These are phyloP conservation scores for Aphidoletes aphidimyza DNA, from an alignment of 2,888 invertebrate genomes.

Conservation along the genomic window DNA sequence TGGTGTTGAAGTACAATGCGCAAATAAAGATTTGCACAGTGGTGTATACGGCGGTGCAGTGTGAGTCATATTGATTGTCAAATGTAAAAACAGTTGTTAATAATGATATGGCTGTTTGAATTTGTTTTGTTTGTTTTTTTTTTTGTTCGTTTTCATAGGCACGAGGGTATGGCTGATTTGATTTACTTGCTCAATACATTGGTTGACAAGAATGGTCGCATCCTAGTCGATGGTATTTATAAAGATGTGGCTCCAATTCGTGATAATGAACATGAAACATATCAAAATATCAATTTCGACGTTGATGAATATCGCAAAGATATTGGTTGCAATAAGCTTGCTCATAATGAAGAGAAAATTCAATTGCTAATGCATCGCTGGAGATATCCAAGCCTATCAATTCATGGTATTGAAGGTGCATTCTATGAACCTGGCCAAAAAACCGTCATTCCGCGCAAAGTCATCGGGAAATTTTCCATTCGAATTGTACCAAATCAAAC, in stretches of 20 bases:
- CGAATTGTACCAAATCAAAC: slow-evolving; percentile 95
- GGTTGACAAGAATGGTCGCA: slow-evolving; percentile 87
- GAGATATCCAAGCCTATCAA: slow-evolving; percentile 91
- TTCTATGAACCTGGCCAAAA: slow-evolving; percentile 93
- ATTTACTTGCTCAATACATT: slow-evolving; percentile 85
- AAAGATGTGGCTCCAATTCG: slow-evolving; percentile 82
- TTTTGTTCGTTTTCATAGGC: slow-evolving; percentile 64
- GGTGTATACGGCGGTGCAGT: slow-evolving; percentile 96
- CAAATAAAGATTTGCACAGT: slow-evolving; percentile 93
- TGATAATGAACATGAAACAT: slow-evolving; percentile 76
- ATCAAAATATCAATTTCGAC: slow-evolving; percentile 88
- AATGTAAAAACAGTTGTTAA: neutral
- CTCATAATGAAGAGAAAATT: slow-evolving; percentile 82
- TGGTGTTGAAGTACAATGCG: slow-evolving; percentile 86
- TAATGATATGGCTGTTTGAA: neutral
- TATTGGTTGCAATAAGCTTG: slow-evolving; percentile 75
- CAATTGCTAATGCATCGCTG: slow-evolving; percentile 93
- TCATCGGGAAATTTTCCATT: slow-evolving; percentile 96
- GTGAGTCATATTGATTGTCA: slow-evolving; percentile 66
- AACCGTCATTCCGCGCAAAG: slow-evolving; percentile 93
- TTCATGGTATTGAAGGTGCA: slow-evolving; percentile 96
- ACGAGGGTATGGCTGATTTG: slow-evolving; percentile 92
- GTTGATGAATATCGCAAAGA: slow-evolving; percentile 79
- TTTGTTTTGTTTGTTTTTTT: slow-evolving; percentile 31
- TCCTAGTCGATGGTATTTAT: slow-evolving; percentile 83